Percentiles rank a stretch among this genome's conserved stretches.
phyloP scores from a whole-genome alignment of 2,888 invertebrate genomes.

The Chrysotoxum bicinctum region DNA sequence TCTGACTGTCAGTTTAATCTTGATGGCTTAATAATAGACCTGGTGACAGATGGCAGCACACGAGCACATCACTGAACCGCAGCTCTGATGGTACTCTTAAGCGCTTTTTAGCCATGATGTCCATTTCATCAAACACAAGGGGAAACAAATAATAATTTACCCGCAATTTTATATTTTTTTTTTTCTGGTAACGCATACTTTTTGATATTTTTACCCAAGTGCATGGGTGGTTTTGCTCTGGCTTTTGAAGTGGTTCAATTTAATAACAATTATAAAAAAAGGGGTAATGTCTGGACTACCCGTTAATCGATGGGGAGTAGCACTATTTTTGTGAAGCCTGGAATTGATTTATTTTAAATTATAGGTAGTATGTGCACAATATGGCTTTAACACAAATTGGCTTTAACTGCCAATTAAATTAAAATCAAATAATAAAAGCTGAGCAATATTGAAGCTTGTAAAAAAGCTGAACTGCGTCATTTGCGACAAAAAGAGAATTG shows the following conservation, averaged over 20 bases:
- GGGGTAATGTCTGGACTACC: neutral
- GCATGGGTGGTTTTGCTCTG: conserved; percentile 1
- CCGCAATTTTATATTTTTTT: neutral
- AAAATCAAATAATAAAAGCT: too few relatives aligned
- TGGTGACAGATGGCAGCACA: conserved; percentile 72
- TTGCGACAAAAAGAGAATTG: too few relatives aligned
- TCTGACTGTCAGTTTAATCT: conserved; percentile 62
- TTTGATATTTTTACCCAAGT: conserved; percentile 14
- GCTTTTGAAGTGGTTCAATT: conserved; percentile 42
- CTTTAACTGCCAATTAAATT: too few relatives aligned
- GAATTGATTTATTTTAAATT: conserved; percentile 6
- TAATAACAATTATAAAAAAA: conserved; percentile 43
- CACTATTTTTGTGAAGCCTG: neutral
- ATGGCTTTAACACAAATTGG: too few relatives aligned
- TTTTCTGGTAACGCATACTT: conserved; percentile 3
- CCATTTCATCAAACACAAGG: conserved; percentile 35
- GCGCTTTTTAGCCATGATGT: neutral
- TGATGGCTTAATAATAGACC: conserved; percentile 72
- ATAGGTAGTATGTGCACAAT: too few relatives aligned
- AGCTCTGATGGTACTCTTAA: neutral
- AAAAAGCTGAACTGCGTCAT: too few relatives aligned
- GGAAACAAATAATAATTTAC: conserved; percentile 17
- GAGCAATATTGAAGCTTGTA: too few relatives aligned
- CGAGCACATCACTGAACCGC: conserved; percentile 59
- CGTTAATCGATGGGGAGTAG: neutral